phyloP scores from a whole-genome alignment of 2,888 invertebrate species.

The Cheilosia scutellata region DNA sequence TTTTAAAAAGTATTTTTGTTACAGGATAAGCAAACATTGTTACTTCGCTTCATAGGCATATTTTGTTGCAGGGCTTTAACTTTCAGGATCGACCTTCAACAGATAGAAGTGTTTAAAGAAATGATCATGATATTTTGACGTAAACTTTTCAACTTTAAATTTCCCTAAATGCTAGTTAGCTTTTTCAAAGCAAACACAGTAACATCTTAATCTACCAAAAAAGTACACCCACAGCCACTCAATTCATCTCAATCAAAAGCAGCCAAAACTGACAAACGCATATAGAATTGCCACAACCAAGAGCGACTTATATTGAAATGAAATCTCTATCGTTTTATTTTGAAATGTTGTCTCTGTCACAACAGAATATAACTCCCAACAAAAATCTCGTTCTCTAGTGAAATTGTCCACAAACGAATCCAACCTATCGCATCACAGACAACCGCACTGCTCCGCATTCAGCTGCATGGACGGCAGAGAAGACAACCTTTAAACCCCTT shows the following conservation, averaged over 20 bases:
- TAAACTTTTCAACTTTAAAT: no score
- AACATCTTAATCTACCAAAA: neutral
- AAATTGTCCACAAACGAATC: slow-evolving; percentile 15
- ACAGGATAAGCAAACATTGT: no score
- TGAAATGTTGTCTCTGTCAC: slow-evolving; percentile 8
- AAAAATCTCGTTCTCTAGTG: slow-evolving; percentile 15
- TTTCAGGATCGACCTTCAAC: no score
- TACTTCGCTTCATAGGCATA: no score
- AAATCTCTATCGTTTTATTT: slow-evolving; percentile 9
- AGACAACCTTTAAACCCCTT: slow-evolving; percentile 12
- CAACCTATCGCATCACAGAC: neutral
- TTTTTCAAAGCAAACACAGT: neutral
- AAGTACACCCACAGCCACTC: neutral
- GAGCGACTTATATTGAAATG: neutral
- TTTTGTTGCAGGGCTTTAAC: no score
- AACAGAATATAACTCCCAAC: slow-evolving; percentile 13
- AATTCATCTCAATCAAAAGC: neutral
- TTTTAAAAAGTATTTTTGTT: no score
- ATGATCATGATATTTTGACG: no score
- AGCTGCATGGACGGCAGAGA: neutral
- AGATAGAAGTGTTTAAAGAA: no score
- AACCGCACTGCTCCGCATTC: neutral
- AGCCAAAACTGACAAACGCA: neutral
- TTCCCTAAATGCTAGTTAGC: no score
- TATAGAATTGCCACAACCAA: neutral